Evolutionary conservation across 2,797 vertebrate species (phyloP).

Genomic region (Distichodus sexfasciatus): DNA sequence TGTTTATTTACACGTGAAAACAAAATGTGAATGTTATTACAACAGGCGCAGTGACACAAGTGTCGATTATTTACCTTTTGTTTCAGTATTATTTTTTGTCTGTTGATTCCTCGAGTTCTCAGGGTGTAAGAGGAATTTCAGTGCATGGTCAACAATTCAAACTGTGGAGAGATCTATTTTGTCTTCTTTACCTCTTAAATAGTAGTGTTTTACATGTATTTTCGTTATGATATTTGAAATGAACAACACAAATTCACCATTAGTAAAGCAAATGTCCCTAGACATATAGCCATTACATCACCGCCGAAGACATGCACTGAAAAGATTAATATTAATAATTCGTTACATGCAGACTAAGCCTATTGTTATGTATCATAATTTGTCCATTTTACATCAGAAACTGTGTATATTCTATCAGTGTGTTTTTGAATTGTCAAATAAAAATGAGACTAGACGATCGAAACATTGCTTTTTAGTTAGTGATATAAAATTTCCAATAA

Average conservation of each 20-base stretch:
- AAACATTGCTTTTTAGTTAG: not conserved
- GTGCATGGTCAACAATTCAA: not conserved
- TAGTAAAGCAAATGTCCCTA: slow-evolving; percentile 21
- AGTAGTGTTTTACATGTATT: too few relatives aligned
- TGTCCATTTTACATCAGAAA: not conserved
- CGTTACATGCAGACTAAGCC: not conserved
- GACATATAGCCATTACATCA: slow-evolving; percentile 29
- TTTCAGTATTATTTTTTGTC: slow-evolving; percentile 30
- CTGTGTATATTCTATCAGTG: not conserved
- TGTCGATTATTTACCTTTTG: slow-evolving; percentile 26
- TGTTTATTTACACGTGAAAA: slow-evolving; percentile 44
- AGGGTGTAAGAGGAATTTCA: not conserved
- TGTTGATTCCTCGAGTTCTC: slow-evolving; percentile 20
- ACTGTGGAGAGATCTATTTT: too few relatives aligned
- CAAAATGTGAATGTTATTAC: slow-evolving; percentile 38
- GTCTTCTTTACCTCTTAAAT: too few relatives aligned
- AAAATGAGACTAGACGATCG: not conserved
- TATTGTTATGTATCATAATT: slow-evolving; percentile 12
- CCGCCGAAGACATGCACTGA: slow-evolving; percentile 15
- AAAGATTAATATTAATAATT: slow-evolving; percentile 23
- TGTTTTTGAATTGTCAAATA: not conserved
- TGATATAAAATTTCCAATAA: not conserved
- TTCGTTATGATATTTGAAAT: not conserved
- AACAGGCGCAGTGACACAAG: not conserved
- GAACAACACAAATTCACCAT: not conserved